Percentiles rank a stretch among this genome's conserved stretches.
Conservation (phyloP, 2,113 vertebrate species). For the Chamaetylas fuelleborni region DNA sequence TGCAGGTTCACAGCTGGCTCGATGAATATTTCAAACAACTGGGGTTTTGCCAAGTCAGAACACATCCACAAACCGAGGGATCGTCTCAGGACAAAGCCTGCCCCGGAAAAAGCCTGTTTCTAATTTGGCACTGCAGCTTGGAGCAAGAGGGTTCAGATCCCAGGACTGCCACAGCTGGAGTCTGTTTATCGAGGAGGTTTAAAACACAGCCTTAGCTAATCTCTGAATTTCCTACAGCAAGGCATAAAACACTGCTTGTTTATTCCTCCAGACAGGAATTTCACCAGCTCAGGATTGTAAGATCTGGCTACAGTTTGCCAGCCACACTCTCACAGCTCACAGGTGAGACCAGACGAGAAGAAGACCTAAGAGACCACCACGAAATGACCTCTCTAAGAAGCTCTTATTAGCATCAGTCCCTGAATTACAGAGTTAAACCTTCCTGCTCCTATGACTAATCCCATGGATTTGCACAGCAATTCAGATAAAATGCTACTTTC, state of each 20-base stretch:
- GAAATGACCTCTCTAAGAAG: not conserved
- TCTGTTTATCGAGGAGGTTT: conserved; percentile 12
- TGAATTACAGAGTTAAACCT: not conserved
- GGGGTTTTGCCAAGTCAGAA: conserved; percentile 13
- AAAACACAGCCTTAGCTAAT: conserved; percentile 8
- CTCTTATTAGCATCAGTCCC: not conserved
- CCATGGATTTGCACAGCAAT: not conserved
- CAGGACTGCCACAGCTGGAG: not conserved
- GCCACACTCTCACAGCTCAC: not conserved
- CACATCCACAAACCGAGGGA: not conserved
- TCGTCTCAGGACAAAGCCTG: conserved; percentile 23
- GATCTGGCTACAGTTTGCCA: not conserved
- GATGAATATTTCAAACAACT: not conserved
- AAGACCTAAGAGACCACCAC: not conserved
- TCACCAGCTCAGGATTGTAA: not conserved
- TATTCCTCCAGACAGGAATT: not conserved
- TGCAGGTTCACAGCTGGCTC: conserved; percentile 1
- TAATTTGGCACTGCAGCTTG: not conserved
- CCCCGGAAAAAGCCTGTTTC: conserved; percentile 35
- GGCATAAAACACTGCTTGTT: not conserved
- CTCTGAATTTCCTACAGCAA: not conserved
- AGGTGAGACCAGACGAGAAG: not conserved
- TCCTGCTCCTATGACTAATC: not conserved
- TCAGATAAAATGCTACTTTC: not conserved
- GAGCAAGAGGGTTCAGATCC: not conserved